These are phyloP conservation scores for Salmo trutta DNA, from an alignment of 2,797 vertebrate species.

Conservation along the genomic window DNA sequence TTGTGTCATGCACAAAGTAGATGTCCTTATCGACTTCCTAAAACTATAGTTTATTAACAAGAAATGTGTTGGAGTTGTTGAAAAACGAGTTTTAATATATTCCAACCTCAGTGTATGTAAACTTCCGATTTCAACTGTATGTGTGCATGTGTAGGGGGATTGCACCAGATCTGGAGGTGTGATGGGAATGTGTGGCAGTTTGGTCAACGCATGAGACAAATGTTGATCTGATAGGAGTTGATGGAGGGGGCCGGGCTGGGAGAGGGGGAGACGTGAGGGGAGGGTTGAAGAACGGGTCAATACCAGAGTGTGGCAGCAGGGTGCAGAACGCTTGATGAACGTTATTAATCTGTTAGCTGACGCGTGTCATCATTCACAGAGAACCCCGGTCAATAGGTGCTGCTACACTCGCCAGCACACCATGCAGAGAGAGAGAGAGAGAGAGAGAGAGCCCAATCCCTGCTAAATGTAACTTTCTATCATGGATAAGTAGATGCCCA, in stretches of 20 bases:
- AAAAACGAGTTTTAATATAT: too few species aligned
- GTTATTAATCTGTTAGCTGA: conserved; percentile 86
- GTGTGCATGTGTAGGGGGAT: conserved; percentile 24
- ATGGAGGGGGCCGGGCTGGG: too few species aligned
- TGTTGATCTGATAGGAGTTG: conserved; percentile 84
- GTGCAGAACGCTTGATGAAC: conserved; percentile 79
- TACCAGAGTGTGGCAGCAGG: conserved; percentile 49
- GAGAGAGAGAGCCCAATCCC: background rate
- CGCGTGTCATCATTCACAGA: conserved; percentile 87
- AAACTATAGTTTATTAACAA: too few species aligned
- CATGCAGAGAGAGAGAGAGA: background rate
- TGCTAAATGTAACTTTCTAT: background rate
- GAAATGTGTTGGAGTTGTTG: too few species aligned
- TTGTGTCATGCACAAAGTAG: too few species aligned
- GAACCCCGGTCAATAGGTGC: conserved; percentile 82
- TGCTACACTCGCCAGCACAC: conserved; percentile 81
- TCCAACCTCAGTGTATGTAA: too few species aligned
- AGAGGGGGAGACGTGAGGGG: too few species aligned
- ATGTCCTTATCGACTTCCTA: too few species aligned
- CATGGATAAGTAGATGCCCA: background rate
- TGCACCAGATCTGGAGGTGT: conserved; percentile 60
- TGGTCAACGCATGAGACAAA: conserved; percentile 69
- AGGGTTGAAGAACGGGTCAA: conserved; percentile 52
- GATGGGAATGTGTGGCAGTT: conserved; percentile 52
- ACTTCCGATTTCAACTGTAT: too few species aligned